Base-by-base conservation (phyloP, 1,140 invertebrate species). In the Panagrolaimus sp. region DNA sequence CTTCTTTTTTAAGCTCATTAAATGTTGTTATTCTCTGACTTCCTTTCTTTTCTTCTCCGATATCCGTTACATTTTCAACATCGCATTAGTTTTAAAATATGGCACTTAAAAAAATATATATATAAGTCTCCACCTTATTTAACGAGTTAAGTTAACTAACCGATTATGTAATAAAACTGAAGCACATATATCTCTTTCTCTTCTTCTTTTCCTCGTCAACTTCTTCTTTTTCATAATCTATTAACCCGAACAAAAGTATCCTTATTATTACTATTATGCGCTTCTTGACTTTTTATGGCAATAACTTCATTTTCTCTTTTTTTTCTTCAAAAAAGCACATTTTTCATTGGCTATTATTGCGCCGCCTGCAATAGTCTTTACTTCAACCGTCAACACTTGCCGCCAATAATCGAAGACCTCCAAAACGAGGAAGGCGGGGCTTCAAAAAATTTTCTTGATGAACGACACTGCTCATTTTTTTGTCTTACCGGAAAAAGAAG, bases 101-200 rank as follows among this genome's bases (percentile, higher is more conserved):
- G 31, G 31, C 31, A 38, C 31, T 38, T 38, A 38, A 38, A 38
- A 38, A 38, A 4, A 38, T 38, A 7, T 38, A 38, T 38, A 38
- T 38, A 38, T 38, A 38, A 38, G 31, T 38, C 31, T 38, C 31
- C 31, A 38, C 31, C 31, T 38, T 38, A 11, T 57, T 57, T 9
- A 14, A 20, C 27, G 20, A 57, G 51, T 25, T 20, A 27, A 57
- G 51, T 57, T 27, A 27, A 20, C 20, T 25, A 57, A 57, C 20
- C 51, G 51, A 57, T 57, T 57, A 57, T 57, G 51, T 57, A 57
- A 57, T 57, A 57, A 57, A 57, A 57, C 20, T 27, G 51, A 27
- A n/a, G 51, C 31, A 38, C 31, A 38, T 38, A 38, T 7, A 38
- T 38, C 2, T 38, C 2, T 7, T 4, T 38, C 2, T 38, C 2